These are phyloP conservation scores for Xylota sylvarum DNA, from an alignment of 2,888 invertebrate genomes.

Conservation along the genomic window DNA sequence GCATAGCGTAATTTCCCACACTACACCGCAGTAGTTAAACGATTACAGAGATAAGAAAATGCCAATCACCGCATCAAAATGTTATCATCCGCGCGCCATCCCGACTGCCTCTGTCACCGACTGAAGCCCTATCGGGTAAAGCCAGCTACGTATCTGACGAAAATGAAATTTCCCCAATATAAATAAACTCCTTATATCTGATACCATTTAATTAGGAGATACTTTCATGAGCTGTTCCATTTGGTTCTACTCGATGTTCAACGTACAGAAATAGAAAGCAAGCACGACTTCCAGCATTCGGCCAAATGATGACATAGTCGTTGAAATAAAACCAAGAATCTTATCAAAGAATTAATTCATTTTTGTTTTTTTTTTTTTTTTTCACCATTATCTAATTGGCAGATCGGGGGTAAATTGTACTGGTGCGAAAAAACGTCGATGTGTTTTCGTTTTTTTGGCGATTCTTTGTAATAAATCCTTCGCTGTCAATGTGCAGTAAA, in stretches of 20 bases:
- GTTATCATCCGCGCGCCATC: slow-evolving; percentile 30
- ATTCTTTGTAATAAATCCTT: slow-evolving; percentile 56
- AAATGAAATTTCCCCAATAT: slow-evolving; percentile 62
- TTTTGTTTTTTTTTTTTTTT: slow-evolving; percentile 20
- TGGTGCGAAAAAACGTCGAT: slow-evolving; percentile 43
- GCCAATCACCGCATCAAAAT: slow-evolving; percentile 65
- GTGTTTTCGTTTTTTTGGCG: neutral
- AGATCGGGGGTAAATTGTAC: slow-evolving; percentile 54
- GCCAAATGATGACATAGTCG: slow-evolving; percentile 35
- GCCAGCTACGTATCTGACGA: slow-evolving; percentile 22
- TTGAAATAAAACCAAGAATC: slow-evolving; percentile 36
- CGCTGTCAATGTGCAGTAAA: slow-evolving; percentile 56
- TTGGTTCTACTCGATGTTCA: slow-evolving; percentile 9
- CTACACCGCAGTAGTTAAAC: slow-evolving; percentile 52
- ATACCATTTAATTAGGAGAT: slow-evolving; percentile 70
- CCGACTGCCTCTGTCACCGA: slow-evolving; percentile 27
- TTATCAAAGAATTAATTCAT: slow-evolving; percentile 56
- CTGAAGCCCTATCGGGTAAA: slow-evolving; percentile 11
- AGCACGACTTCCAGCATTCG: slow-evolving; percentile 22
- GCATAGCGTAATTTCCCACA: slow-evolving; percentile 47
- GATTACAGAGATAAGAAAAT: slow-evolving; percentile 63
- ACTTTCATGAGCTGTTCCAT: slow-evolving; percentile 57
- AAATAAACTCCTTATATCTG: slow-evolving; percentile 63
- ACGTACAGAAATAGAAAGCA: slow-evolving; percentile 7
- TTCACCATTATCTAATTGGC: slow-evolving; percentile 54